A percentile compares a stretch with the other conserved stretches of the same genome.
Evolutionary conservation across 2,113 vertebrate species (phyloP).

Genomic region (Speoplatyrhinus poulsoni): DNA sequence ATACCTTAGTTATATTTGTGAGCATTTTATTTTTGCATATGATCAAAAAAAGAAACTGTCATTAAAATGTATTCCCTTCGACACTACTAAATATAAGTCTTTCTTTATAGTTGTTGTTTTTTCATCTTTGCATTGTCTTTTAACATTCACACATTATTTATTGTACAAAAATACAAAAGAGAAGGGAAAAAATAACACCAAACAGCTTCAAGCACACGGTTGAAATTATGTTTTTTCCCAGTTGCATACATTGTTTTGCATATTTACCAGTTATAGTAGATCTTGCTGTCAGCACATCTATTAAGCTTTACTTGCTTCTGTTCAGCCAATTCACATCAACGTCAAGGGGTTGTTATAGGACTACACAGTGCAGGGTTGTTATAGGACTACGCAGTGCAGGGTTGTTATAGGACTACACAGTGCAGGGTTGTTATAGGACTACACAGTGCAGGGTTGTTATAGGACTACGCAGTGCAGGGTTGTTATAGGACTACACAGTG

Average conservation of each 20-base stretch:
- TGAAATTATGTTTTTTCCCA: conserved; percentile 34
- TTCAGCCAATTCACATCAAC: conserved; percentile 60
- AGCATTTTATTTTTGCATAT: no score
- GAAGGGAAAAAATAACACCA: conserved; percentile 36
- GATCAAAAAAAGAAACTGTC: background rate
- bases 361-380: conserved; percentile 7
- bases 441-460: background rate
- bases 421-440: conserved; percentile 30
- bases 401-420: conserved; percentile 33
- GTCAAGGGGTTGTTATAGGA: conserved; percentile 41
- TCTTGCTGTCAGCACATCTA: conserved; percentile 45
- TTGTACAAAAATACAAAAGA: conserved; percentile 37
- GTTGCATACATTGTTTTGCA: conserved; percentile 37
- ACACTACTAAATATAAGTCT: no score
- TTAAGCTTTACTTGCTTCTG: conserved; percentile 59
- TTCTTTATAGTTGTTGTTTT: conserved; percentile 8
- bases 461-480: no score
- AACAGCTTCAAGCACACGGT: conserved; percentile 9
- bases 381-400: conserved; percentile 41
- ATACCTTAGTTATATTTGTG: background rate
- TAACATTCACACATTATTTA: conserved; percentile 32
- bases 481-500: no score
- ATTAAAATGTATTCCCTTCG: background rate
- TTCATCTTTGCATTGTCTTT: conserved; percentile 12
- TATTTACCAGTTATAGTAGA: conserved; percentile 40